phyloP scores from a whole-genome alignment of 2,797 vertebrate genomes.

The Carcharodon carcharias region DNA sequence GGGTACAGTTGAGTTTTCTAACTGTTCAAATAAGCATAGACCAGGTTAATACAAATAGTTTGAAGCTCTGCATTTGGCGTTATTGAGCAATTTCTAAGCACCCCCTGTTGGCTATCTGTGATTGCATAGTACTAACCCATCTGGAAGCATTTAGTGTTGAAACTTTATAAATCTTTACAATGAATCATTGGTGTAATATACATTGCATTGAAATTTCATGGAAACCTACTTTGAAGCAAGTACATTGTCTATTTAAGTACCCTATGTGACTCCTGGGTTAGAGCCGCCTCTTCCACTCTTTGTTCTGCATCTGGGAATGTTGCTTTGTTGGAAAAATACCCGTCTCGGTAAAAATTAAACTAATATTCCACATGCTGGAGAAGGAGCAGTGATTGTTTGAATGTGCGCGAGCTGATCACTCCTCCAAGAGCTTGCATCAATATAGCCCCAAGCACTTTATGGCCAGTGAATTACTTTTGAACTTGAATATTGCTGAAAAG shows the following conservation, averaged over 20 bases:
- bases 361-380: slow-evolving; percentile 5
- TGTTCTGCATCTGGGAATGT: not conserved
- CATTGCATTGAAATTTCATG: not conserved
- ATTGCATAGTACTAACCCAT: not conserved
- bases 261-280: not conserved
- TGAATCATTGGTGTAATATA: not conserved
- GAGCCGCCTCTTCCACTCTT: not conserved
- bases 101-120: not conserved
- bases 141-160: not conserved
- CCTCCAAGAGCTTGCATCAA: not conserved
- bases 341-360: not conserved
- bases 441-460: not conserved
- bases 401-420: not conserved
- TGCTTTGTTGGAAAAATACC: not conserved
- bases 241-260: not conserved
- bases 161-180: not conserved
- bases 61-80: not conserved
- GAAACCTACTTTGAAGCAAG: not conserved
- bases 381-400: not conserved
- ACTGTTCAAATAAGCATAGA: not conserved
- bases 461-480: not conserved
- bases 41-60: not conserved
- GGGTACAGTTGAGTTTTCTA: not conserved
- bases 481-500: not conserved
- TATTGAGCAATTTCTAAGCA: no score